Base-by-base conservation (phyloP, 2,113 vertebrate species). In the Notarius quadriscutis region DNA sequence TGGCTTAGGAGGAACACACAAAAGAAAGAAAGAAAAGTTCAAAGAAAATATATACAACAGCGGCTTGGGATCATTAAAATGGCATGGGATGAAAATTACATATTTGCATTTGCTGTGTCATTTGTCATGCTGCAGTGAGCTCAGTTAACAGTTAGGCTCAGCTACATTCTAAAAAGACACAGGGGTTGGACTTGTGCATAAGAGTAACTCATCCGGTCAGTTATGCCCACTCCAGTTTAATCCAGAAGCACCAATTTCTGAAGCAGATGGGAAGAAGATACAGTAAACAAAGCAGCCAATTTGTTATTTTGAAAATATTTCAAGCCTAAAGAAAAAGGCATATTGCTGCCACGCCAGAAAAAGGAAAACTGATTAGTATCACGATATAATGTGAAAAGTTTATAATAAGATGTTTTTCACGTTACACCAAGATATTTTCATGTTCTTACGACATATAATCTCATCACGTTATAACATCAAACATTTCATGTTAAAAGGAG, bases 1-100 rank as follows among this genome's bases (percentile, higher is more conserved):
- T 97, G 84, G 97, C 98, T 97, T 91, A 77, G 75, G 63, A 84
- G 2, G 2, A 17, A 50, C 6, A 48, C n/a, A 0, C n/a, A n/a
- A n/a, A 53, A 88, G 4, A 41, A 25, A 74, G 65, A 86, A 27
- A 58, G 55, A 86, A 18, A 89, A 17, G 15, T 58, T 69, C 14
- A 22, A 34, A 17, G 17, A 14, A 5, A 20, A 15, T 63, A 27
- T 60, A 67, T 9, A 14, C 15, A 5, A 41, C 30, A 48, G 2
- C 62, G 27, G 51, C 11, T 57, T 57, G 34, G 18, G 22, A 50
- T 48, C 71, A 48, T 48, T 20, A 20, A 74, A 48, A 48, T 8
- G 17, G 34, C 17, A 17, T 77, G 22, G 0, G 22, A n/a, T 77
- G 10, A n/a, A 51, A 51, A n/a, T n/a, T 11, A n/a, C 74, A 51